These are phyloP conservation scores for Zoanthus solanderi DNA, from an alignment of 92 coral and sea anemone species.

Conservation along the genomic window DNA sequence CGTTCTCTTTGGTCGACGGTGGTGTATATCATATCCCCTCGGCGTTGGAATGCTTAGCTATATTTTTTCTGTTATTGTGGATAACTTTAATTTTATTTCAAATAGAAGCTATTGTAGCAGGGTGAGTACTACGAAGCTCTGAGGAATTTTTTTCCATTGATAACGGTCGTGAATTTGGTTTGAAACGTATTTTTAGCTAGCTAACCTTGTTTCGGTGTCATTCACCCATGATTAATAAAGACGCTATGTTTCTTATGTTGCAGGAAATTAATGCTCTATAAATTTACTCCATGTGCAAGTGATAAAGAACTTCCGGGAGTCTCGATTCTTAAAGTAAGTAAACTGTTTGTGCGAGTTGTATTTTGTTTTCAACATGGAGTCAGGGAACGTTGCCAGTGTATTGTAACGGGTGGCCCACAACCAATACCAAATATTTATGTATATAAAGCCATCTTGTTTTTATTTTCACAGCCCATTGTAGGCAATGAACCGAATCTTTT, in stretches of 20 bases:
- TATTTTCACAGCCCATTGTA: conserved; percentile 81
- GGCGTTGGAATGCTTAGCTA: conserved; percentile 74
- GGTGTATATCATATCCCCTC: conserved; percentile 73
- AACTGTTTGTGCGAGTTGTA: not conserved
- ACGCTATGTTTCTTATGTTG: not conserved
- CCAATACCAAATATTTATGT: not conserved
- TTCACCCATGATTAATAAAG: not conserved
- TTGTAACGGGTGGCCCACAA: not conserved
- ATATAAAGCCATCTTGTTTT: not conserved
- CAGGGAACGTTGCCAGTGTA: conserved; percentile 1
- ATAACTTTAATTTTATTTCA: conserved; percentile 73
- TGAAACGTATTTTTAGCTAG: not conserved
- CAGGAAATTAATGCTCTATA: conserved; percentile 81
- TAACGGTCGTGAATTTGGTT: not conserved
- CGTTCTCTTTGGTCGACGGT: conserved; percentile 53
- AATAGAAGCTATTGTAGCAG: conserved; percentile 78
- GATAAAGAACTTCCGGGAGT: conserved; percentile 88
- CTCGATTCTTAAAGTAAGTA: conserved; percentile 81
- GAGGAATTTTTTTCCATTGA: not conserved
- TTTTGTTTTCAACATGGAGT: not conserved
- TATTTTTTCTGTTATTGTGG: conserved; percentile 74
- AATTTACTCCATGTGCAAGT: conserved; percentile 60
- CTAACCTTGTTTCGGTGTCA: not conserved
- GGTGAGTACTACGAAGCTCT: conserved; percentile 60
- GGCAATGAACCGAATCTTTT: conserved; percentile 91